Base-by-base conservation (phyloP, 2,113 vertebrate genomes). In the Bolborhynchus lineola region DNA sequence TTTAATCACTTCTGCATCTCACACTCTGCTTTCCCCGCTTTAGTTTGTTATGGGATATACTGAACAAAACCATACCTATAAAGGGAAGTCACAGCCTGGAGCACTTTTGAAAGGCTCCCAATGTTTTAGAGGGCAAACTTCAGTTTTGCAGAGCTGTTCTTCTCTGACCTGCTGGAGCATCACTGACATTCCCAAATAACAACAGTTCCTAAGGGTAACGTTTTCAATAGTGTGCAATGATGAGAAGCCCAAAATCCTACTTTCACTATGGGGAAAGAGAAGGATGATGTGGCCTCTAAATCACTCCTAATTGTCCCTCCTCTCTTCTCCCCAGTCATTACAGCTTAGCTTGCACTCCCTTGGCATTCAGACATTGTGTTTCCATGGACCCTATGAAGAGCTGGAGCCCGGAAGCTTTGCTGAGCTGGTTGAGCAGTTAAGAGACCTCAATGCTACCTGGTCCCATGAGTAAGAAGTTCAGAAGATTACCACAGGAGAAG, bases 21-120 rank as follows among this genome's bases (percentile, higher is more conserved):
- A 2, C 11, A 29, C 49, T 64, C 71, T 0, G 4, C 64, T 77
- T 76, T 19, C 8, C 44, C 78, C 23, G 20, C 10, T 46, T 21
- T 17, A 2, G 20, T 49, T 16, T 8, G 25, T 37, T 8, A 3
- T n/a, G 55, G 8, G 5, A 3, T 20, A 2, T 1, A 6, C 0
- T 1, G 52, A 39, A 4, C 42, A 35, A 49, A 79, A 33, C 4
- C 53, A 6, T 1, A 7, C 0, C 0, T 3, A 31, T n/a, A 35
- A 55, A 67, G 31, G 57, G 14, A 53, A 37, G 19, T 1, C 15
- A 20, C 39, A 46, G 24, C 6, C 39, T 35, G n/a, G 10, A 49
- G 55, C 2, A 2, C 7, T 19, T 46, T 4, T 49, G 13, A 41
- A 57, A 63, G 33, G 3, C 39, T 75, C 26, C 5, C 21, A 55